Percentiles rank a stretch among this genome's conserved stretches.
Conservation (phyloP, 2,888 invertebrate species). For the Lycophotia porphyrea region DNA sequence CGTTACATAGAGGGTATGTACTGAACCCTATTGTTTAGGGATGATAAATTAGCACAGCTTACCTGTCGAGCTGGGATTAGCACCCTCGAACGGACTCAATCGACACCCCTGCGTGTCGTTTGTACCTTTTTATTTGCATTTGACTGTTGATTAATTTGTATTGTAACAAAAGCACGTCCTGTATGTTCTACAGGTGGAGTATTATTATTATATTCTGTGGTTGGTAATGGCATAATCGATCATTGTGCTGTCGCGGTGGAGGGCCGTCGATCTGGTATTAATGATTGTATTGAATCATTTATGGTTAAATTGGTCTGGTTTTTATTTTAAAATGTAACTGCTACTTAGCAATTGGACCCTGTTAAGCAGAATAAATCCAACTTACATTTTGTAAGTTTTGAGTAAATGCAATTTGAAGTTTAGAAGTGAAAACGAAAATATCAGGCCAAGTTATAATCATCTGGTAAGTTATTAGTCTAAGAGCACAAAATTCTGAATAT, state of each 20-base stretch:
- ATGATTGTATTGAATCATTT: conserved; percentile 15
- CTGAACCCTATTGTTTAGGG: conserved; percentile 85
- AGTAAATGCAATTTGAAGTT: too few relatives aligned
- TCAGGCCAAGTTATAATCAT: too few relatives aligned
- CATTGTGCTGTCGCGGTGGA: conserved; percentile 36
- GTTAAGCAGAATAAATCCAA: too few relatives aligned
- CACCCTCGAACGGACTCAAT: conserved; percentile 78
- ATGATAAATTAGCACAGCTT: conserved; percentile 89
- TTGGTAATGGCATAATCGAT: conserved; percentile 47
- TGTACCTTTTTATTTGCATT: conserved; percentile 85
- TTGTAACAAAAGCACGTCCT: conserved; percentile 73
- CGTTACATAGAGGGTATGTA: conserved; percentile 74
- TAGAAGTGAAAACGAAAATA: too few relatives aligned
- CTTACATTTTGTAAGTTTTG: too few relatives aligned
- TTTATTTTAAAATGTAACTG: background rate
- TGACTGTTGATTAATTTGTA: conserved; percentile 85
- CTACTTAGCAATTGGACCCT: background rate
- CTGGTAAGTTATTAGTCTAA: too few relatives aligned
- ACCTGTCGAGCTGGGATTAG: conserved; percentile 88
- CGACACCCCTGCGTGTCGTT: conserved; percentile 81
- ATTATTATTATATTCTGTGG: conserved; percentile 26
- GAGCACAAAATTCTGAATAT: too few relatives aligned
- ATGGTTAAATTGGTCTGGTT: background rate
- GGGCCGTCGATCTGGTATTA: conserved; percentile 15
- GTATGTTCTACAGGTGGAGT: conserved; percentile 53